Base-by-base conservation (phyloP, 1,140 invertebrate species). In the Drosophila nebulosa region DNA sequence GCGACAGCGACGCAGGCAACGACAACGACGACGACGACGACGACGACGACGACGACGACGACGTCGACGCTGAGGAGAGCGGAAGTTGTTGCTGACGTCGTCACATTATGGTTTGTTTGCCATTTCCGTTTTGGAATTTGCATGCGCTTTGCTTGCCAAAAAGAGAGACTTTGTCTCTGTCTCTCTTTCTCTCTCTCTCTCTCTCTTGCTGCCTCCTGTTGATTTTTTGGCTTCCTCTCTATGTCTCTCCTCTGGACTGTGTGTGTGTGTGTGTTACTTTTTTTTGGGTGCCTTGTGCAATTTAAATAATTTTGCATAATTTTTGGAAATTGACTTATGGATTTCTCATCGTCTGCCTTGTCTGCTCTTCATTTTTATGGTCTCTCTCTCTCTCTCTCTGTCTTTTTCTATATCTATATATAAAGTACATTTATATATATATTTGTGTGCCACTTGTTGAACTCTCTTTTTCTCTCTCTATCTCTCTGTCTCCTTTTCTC, bases 221-320 rank as follows among this genome's bases (percentile, higher is more conserved):
- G 68, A 74, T 75, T 78, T 88, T 76, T 74, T 80, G 74, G 69
- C 64, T 71, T 52, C 63, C 64, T 70, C 39, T 53, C 10, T 32
- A 9, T 32, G 12, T 10, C 30, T 32, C 30, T 32, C 2, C 12
- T n/a, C n/a, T n/a, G n/a, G 3, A 5, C 46, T 52, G 39, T 32
- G 30, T 39, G 4, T 39, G 57, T 68, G 36, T 35, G n/a, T 24
- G 10, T 26, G 1, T 26, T 24, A 14, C 1, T 18, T n/a, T 26
- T 52, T 55, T 30, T 39, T 35, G 16, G 42, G 52, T 62, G 69
- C 51, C 73, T 65, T 70, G 66, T 75, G 64, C 83, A 90, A 90
- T 90, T 90, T 90, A 90, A 90, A 90, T 90, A 90, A 89, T 90
- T 90, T 90, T 90, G 88, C 88, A 90, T 90, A 90, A 90, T 90